These are phyloP conservation scores for Metopolophium dirhodum DNA, from an alignment of 1,140 invertebrate genomes.

Conservation along the genomic window DNA sequence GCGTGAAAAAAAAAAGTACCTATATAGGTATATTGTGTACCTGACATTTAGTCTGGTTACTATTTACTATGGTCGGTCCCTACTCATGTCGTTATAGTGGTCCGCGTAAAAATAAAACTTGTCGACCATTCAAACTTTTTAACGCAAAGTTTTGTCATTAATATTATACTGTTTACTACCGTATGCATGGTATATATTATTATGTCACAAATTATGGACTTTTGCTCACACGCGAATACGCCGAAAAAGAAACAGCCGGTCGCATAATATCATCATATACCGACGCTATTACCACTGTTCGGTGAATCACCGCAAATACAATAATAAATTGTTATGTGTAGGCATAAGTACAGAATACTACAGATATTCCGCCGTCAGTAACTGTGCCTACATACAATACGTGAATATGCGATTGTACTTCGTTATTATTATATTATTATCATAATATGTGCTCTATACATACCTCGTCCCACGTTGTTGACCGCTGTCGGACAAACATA, in stretches of 20 bases:
- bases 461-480: background rate
- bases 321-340: background rate
- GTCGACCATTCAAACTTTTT: background rate
- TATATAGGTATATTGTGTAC: no score
- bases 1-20: background rate
- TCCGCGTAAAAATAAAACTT: background rate
- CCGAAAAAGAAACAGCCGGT: background rate
- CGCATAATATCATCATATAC: no score
- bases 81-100: background rate
- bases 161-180: background rate
- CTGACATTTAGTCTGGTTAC: no score
- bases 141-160: background rate
- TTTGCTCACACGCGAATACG: background rate
- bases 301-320: background rate
- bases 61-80: no score
- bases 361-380: background rate
- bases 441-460: background rate
- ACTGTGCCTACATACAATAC: background rate
- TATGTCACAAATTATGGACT: background rate
- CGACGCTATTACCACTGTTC: background rate
- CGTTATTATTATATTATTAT: constrained; percentile 14
- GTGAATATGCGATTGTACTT: background rate
- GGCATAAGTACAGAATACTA: no score
- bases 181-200: background rate
- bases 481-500: constrained; percentile 37